These are phyloP conservation scores for Phalacrocorax brasilianus DNA, from an alignment of 2,113 vertebrate species.

Conservation along the genomic window DNA sequence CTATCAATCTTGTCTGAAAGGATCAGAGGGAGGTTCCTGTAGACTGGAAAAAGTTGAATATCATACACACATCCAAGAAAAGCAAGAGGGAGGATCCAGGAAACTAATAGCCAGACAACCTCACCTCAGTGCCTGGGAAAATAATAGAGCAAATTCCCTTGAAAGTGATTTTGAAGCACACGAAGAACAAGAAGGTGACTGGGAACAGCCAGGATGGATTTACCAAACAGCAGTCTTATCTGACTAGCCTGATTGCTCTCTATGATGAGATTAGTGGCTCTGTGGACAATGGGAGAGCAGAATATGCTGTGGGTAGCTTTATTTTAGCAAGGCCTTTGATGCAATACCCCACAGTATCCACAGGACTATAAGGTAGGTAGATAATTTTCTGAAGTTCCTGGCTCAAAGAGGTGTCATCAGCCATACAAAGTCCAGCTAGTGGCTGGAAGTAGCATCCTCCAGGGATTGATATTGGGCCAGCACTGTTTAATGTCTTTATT, in stretches of 20 bases:
- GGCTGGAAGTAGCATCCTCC: neutral
- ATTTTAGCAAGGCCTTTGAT: neutral
- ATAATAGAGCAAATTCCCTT: neutral
- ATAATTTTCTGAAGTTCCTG: neutral
- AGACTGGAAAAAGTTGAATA: neutral
- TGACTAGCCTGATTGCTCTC: neutral
- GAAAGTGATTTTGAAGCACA: neutral
- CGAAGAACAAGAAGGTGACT: neutral
- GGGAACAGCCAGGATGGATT: neutral
- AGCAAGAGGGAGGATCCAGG: neutral
- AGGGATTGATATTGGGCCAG: neutral
- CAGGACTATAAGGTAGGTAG: neutral
- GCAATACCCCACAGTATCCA: neutral
- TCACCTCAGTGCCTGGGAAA: neutral
- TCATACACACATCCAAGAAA: neutral
- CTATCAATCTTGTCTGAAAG: neutral
- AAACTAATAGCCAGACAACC: neutral
- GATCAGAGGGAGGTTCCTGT: neutral
- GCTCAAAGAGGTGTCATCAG: neutral
- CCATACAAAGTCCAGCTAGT: neutral
- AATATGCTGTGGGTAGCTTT: neutral
- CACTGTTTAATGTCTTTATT: neutral
- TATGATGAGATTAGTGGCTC: neutral
- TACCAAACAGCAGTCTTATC: neutral
- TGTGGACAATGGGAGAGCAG: neutral